phyloP scores from a whole-genome alignment of 2,888 invertebrate genomes.

The Lacanobia wlatinum region DNA sequence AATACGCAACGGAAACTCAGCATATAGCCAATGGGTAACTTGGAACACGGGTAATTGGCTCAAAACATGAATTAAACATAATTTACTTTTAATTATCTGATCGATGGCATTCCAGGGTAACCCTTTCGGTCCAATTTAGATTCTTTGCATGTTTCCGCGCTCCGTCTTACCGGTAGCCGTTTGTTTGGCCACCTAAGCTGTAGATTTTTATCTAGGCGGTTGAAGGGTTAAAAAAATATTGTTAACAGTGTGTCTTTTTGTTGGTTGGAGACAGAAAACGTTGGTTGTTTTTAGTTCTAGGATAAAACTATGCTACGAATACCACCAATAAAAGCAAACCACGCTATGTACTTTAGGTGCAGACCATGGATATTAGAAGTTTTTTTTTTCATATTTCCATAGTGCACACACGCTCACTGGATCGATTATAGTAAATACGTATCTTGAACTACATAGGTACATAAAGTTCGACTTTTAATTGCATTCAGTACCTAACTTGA shows the following conservation, averaged over 20 bases:
- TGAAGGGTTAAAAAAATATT: slow-evolving; percentile 57
- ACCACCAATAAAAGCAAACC: background rate
- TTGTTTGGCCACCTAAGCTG: slow-evolving; percentile 71
- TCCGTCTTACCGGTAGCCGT: slow-evolving; percentile 37
- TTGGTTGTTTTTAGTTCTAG: background rate
- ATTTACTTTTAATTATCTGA: slow-evolving; percentile 74
- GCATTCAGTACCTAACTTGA: too few species aligned
- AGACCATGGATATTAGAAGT: background rate
- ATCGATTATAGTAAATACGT: too few species aligned
- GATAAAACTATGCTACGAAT: background rate
- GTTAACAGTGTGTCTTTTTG: slow-evolving; percentile 15
- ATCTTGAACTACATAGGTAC: too few species aligned
- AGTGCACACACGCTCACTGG: too few species aligned
- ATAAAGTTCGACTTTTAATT: too few species aligned
- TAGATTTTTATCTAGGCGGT: slow-evolving; percentile 64
- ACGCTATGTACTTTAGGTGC: background rate
- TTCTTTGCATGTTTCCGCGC: slow-evolving; percentile 69
- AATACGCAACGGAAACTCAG: slow-evolving; percentile 62
- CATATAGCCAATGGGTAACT: slow-evolving; percentile 44
- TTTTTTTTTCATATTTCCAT: too few species aligned
- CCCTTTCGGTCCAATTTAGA: slow-evolving; percentile 80
- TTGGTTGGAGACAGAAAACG: background rate
- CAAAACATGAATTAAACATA: slow-evolving; percentile 76
- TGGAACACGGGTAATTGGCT: slow-evolving; percentile 65
- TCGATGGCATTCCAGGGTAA: slow-evolving; percentile 73